A percentile compares a stretch with the other conserved stretches of the same genome.
These are phyloP conservation scores for Samia ricini DNA, from an alignment of 1,140 invertebrate species.

Conservation along the genomic window DNA sequence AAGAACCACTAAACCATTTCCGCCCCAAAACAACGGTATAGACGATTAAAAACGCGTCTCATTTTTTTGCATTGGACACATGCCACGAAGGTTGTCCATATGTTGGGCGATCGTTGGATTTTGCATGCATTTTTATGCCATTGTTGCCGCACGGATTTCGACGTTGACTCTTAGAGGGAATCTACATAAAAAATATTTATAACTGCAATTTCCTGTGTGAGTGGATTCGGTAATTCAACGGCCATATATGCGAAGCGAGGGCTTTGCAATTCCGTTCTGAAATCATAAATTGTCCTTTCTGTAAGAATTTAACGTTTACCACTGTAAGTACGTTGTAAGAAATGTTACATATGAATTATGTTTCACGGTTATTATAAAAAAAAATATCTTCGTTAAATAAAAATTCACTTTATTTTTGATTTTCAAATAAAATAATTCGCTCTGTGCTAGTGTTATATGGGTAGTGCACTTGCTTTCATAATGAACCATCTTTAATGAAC, in stretches of 20 bases:
- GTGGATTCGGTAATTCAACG: neutral
- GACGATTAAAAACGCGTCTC: neutral
- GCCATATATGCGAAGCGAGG: neutral
- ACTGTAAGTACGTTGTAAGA: neutral
- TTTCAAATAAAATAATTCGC: no score
- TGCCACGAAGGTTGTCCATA: neutral
- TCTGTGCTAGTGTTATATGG: neutral
- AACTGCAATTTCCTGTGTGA: slow-evolving; percentile 3
- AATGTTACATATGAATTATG: no score
- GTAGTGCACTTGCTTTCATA: neutral
- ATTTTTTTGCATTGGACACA: neutral
- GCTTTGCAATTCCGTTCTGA: neutral
- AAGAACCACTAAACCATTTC: neutral
- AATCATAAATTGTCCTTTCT: neutral
- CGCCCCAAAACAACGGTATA: neutral
- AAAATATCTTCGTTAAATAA: no score
- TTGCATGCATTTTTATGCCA: slow-evolving; percentile 4
- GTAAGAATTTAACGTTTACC: neutral
- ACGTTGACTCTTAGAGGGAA: neutral
- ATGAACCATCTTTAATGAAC: slow-evolving; percentile 4
- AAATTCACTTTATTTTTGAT: no score
- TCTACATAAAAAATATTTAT: slow-evolving; percentile 7
- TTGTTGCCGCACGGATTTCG: neutral
- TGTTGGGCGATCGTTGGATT: neutral
- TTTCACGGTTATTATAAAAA: no score